Conservation (phyloP, 2,888 invertebrate species). For the Pandemis cinnamomeana region DNA sequence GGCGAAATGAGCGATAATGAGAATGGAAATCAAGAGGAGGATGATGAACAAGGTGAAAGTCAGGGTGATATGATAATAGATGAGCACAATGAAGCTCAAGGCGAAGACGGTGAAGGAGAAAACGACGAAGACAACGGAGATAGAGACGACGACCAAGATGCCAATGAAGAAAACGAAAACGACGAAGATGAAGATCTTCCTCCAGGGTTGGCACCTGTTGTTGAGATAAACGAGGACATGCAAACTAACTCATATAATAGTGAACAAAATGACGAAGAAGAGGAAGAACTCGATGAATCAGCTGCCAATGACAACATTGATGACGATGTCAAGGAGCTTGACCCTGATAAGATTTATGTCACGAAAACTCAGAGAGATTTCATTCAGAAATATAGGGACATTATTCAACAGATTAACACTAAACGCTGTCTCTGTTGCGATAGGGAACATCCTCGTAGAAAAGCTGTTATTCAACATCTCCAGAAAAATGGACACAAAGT, state of each 20-base stretch:
- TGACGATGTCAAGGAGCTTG: constrained; percentile 60
- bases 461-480: constrained; percentile 81
- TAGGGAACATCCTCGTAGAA: constrained; percentile 77
- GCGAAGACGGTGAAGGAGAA: constrained; percentile 48
- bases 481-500: constrained; percentile 84
- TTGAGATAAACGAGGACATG: constrained; percentile 79
- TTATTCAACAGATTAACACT: constrained; percentile 80
- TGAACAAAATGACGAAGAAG: constrained; percentile 69
- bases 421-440: constrained; percentile 80
- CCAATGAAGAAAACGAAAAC: constrained; percentile 64
- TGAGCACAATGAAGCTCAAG: constrained; percentile 34
- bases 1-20: constrained; percentile 61
- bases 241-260: constrained; percentile 69
- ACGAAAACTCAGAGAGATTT: constrained; percentile 79
- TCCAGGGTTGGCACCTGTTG: constrained; percentile 68
- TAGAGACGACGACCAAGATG: constrained; percentile 54
- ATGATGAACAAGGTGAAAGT: constrained; percentile 48
- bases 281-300: constrained; percentile 61
- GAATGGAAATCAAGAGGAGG: constrained; percentile 55
- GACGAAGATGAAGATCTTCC: constrained; percentile 73
- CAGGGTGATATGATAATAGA: constrained; percentile 34
- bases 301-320: constrained; percentile 64
- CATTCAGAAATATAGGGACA: constrained; percentile 73
- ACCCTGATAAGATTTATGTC: constrained; percentile 72
- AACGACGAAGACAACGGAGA: constrained; percentile 53